Evolutionary conservation across 2,888 invertebrate species (phyloP), one percentile per base, ranked within the genome.

Genomic region (Thalpophila matura): DNA sequence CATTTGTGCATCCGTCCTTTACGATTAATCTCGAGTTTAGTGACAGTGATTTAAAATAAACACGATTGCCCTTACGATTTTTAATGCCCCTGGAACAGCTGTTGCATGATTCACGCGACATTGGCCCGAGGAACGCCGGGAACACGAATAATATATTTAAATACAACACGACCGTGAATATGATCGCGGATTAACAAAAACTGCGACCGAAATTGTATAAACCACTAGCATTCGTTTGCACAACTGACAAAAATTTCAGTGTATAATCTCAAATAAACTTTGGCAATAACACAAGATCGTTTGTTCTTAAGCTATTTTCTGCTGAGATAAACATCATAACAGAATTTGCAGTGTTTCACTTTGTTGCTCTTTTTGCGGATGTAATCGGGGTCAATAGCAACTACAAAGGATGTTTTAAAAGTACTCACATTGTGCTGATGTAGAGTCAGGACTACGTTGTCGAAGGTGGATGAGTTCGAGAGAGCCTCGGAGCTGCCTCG

Each of bases 401-500:
- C 67, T 77, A 79, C 72, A 82, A 76, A 81, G 65, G 58, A 82
- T 79, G 79, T 75, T 81, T 73, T 72, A 7, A 75, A 79, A 67
- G 74, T 91, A 95, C 95, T 95, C 68, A 95, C 95, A 77, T 95
- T 95, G 79, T 95, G 93, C 77, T 95, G 93, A 72, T 95, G 95
- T 49, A 95, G 92, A 33, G 94, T 94, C 69, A 95, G 84, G 60
- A 95, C 91, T 58, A 95, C 95, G 88, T 94, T 95, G 90, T 95
- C 95, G 86, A 95, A 94, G 63, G 92, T 88, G 12, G 93, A 89
- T 4, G 96, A 95, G 66, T 96, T 96, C 14, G 97, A 96, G 57
- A 97, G 93, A 74, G 97, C 96, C 87, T 98, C 98, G 37, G 98
- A 98, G 81, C 97, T 97, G 56, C 97, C 98, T 73, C 97, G 96